Conservation (phyloP, 2,797 vertebrate species). For the Sylvia borin region DNA sequence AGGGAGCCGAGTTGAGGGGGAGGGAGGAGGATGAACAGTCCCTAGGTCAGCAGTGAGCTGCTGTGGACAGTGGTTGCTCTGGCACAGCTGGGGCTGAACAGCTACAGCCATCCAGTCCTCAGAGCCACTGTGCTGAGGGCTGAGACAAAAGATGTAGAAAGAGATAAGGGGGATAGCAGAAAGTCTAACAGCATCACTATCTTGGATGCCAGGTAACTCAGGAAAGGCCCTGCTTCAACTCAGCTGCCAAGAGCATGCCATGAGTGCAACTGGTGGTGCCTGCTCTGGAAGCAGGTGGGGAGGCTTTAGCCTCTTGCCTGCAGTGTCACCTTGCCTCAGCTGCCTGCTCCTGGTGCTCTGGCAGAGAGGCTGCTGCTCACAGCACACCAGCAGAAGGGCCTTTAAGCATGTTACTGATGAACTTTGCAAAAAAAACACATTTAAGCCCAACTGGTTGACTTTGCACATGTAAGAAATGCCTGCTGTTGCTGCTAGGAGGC, state of each 20-base stretch:
- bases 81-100: background rate
- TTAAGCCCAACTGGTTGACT: background rate
- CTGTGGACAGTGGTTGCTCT: background rate
- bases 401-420: background rate
- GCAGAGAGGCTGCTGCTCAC: background rate
- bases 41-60: background rate
- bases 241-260: background rate
- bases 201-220: background rate
- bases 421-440: background rate
- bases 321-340: background rate
- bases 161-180: background rate
- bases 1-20: background rate
- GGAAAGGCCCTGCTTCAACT: background rate
- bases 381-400: background rate
- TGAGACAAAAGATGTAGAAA: background rate
- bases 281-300: accelerated
- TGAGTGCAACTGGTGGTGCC: accelerated
- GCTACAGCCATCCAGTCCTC: background rate
- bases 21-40: background rate
- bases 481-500: background rate
- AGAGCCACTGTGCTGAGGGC: background rate
- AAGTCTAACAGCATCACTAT: accelerated
- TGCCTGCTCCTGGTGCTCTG: background rate
- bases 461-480: background rate
- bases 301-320: background rate